A percentile compares a stretch with the other conserved stretches of the same genome.
Conservation (phyloP, 2,888 invertebrate genomes). For the Creontiades dilutus region DNA sequence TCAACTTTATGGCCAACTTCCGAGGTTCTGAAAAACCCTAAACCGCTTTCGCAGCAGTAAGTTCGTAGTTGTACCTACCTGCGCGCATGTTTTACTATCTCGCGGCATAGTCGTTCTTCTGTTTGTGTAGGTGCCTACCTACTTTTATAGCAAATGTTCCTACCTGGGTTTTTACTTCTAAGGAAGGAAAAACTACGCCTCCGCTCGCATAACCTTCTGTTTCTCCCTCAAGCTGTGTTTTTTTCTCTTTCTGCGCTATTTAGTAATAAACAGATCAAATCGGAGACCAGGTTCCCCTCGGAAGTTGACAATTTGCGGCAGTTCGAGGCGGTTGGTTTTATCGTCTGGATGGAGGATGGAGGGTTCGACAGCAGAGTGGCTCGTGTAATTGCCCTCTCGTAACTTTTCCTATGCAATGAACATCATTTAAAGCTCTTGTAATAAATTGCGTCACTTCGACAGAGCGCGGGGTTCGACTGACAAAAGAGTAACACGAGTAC, state of each 20-base stretch:
- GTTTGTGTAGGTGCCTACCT: background rate
- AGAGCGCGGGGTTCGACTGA: background rate
- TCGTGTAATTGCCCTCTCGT: constrained; percentile 22
- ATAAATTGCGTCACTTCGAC: background rate
- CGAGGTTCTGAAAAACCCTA: too few relatives aligned
- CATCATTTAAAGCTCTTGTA: background rate
- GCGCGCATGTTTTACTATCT: background rate
- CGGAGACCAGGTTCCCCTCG: constrained; percentile 22
- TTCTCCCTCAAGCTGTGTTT: background rate
- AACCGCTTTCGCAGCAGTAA: background rate
- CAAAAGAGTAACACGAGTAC: too few relatives aligned
- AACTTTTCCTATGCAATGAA: constrained; percentile 17
- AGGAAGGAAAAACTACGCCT: background rate
- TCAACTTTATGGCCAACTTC: too few relatives aligned
- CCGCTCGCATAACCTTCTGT: constrained; percentile 3
- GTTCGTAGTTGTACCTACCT: background rate
- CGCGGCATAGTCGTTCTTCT: background rate
- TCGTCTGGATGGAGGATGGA: background rate
- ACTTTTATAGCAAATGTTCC: background rate
- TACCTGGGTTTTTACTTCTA: background rate
- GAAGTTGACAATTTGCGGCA: constrained; percentile 26
- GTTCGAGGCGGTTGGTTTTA: constrained; percentile 21
- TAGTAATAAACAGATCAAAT: background rate
- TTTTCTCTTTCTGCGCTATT: constrained; percentile 19
- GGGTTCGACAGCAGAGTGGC: constrained; percentile 5